Evolutionary conservation across 2,113 vertebrate species (phyloP), one percentile per base, ranked within the genome.

Genomic region (Aegotheles bennettii): DNA sequence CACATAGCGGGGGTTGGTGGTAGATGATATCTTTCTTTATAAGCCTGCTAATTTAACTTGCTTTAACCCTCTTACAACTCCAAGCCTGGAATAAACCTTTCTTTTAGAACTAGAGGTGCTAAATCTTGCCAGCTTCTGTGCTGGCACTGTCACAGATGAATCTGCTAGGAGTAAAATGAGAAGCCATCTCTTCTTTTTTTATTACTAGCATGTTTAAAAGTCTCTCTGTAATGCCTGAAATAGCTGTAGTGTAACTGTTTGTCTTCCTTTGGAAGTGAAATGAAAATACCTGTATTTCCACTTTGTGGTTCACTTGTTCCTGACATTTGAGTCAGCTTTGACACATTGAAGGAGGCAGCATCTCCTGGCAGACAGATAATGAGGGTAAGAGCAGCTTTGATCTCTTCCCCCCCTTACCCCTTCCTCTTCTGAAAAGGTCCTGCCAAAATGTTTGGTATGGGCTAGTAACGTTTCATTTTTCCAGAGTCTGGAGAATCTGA

Each of bases 321-420:
- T 65, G 90, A 74, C 78, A 33, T 84, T 54, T 94, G 67, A 92
- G 64, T 74, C 80, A 61, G 70, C 48, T 96, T 83, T 95, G 94
- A 80, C 67, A 59, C 51, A 23, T 15, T 84, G 60, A 35, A 97
- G 84, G 79, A 38, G 25, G 73, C 87, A 90, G 47, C 47, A 17
- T 88, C 65, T 90, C 53, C 75, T 56, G 82, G 48, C 86, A 73
- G 77, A 43, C 15, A 17, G 67, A 48, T 53, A 23, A 0, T 57
- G 75, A 79, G 69, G 54, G 26, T 68, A 67, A 77, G 42, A 79
- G 71, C 70, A 54, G 56, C 53, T 95, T 84, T 87, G 70, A 54
- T 85, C 67, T 83, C 61, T 71, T 33, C 7, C 28, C 16, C 11
- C 13, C 13, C 4, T 1, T n/a, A 5, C 8, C 17, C 26, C 16